These are phyloP conservation scores for Sinonovacula constricta DNA, from an alignment of 1,140 invertebrate genomes.

Conservation along the genomic window DNA sequence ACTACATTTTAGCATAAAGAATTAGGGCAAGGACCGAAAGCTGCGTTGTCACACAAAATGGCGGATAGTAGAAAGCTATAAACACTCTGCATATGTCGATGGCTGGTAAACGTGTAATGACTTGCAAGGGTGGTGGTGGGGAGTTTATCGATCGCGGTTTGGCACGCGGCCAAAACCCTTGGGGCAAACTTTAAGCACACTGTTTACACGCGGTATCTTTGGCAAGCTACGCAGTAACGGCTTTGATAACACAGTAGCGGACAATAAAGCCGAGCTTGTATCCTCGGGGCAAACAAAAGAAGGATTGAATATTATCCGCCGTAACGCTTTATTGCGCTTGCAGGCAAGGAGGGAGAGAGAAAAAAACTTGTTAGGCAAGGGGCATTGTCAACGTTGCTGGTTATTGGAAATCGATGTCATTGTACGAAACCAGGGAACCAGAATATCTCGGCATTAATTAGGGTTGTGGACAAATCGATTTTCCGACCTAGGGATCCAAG, in stretches of 20 bases:
- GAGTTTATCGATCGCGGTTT: neutral
- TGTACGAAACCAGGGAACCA: no score
- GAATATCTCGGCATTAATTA: no score
- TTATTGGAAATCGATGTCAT: no score
- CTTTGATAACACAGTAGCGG: constrained; percentile 30
- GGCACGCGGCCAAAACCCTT: constrained; percentile 14
- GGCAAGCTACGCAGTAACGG: constrained; percentile 8
- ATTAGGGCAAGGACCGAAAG: no score
- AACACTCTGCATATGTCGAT: no score
- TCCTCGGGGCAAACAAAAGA: constrained; percentile 39
- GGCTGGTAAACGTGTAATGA: neutral
- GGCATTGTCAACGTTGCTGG: constrained; percentile 22
- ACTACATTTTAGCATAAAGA: no score
- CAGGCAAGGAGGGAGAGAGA: no score
- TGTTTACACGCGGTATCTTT: constrained; percentile 21
- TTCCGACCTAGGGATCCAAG: no score
- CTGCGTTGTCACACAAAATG: no score
- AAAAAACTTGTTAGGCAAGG: constrained; percentile 20
- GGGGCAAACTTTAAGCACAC: neutral
- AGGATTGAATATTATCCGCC: constrained; percentile 15
- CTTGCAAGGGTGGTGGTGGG: neutral
- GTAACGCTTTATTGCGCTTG: constrained; percentile 30
- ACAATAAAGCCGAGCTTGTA: constrained; percentile 17
- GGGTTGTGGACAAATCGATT: no score
- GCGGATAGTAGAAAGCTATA: no score